Base-by-base conservation (phyloP, 2,113 vertebrate genomes). In the Archilochus colubris region DNA sequence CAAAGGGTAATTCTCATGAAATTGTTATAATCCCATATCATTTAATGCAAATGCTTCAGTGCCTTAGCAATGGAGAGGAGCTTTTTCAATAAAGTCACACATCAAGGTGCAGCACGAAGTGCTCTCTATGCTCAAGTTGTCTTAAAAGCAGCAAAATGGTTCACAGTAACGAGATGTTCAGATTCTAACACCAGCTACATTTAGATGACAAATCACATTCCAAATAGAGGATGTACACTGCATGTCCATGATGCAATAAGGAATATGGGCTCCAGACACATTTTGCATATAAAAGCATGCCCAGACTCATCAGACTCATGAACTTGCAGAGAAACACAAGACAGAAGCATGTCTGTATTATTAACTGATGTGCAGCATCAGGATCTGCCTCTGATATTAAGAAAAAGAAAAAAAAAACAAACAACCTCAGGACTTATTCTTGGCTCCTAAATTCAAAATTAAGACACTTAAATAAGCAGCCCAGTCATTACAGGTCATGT, bases 1-100 rank as follows among this genome's bases (percentile, higher is more conserved):
- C 95, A 97, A 97, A 97, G 93, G 89, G 93, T 96, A 97, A 97
- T 97, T 97, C 96, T 98, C 94, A 93, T 88, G 93, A 97, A 98
- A 98, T 95, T 95, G 96, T 96, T 96, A 59, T 92, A 94, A 93
- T 95, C 95, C 90, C 93, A 93, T 94, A 97, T 96, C 88, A 83
- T 93, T 97, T 97, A 97, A 97, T 95, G 95, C 95, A 97, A 97
- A 98, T 96, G 92, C 84, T 95, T 96, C 97, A 95, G 92, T 97
- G 95, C 90, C 92, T 96, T 31, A 0, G 97, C 95, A 97, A 97
- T 82, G 82, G 96, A 97, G 96, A 96, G 89, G 43, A 57, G 94
- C 92, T 95, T 94, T 96, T 96, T 91, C 95, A 89, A 94, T 96
- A 97, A 96, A 97, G 95, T 85, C 95, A 95, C 91, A 94, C 96